Percentiles rank a stretch among this genome's conserved stretches.
Conservation (phyloP, 2,113 vertebrate genomes). For the Mellivora capensis region DNA sequence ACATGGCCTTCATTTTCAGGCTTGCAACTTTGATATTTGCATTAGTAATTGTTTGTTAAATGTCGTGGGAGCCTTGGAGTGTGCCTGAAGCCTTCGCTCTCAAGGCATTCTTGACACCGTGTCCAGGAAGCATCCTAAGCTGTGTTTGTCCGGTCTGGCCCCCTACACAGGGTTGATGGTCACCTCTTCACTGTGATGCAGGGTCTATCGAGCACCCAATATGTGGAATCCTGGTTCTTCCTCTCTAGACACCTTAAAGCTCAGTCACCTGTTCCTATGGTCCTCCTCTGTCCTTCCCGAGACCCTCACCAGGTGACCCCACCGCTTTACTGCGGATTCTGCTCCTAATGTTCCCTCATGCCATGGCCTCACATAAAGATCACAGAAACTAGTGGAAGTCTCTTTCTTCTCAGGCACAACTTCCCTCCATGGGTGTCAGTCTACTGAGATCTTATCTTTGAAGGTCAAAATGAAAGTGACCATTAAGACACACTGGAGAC, state of each 20-base stretch:
- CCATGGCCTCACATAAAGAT: neutral
- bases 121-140: no score
- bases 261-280: neutral
- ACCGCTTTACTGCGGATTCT: neutral
- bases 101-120: accelerated
- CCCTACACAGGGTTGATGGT: no score
- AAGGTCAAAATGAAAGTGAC: neutral
- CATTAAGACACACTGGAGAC: neutral
- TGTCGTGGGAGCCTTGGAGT: neutral
- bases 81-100: accelerated
- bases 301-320: neutral
- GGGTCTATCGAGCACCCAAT: neutral
- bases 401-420: neutral
- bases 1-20: neutral
- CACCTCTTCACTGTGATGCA: neutral
- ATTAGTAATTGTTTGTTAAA: neutral
- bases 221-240: accelerated
- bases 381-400: accelerated
- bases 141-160: neutral
- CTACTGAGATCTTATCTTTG: neutral
- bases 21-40: neutral
- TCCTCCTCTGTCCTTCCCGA: neutral
- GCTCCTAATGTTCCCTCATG: neutral
- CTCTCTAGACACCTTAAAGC: neutral
- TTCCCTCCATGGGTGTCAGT: accelerated